These are phyloP conservation scores for Nasua narica DNA, from an alignment of 2,797 vertebrate genomes.

Conservation along the genomic window DNA sequence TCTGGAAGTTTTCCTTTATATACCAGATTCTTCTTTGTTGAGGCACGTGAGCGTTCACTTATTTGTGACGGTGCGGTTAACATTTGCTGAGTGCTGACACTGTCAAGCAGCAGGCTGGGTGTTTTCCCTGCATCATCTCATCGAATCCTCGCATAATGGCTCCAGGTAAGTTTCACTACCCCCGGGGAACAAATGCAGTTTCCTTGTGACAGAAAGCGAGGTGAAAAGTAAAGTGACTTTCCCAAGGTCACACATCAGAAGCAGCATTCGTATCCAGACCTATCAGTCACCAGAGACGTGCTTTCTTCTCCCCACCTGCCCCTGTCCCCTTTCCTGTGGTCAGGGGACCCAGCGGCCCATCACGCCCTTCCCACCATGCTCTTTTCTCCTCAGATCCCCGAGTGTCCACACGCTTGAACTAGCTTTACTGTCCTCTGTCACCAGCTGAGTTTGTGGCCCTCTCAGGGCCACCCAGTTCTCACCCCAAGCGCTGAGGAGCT, in stretches of 20 bases:
- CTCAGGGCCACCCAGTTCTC: background rate
- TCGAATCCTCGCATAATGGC: background rate
- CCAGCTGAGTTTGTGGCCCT: too few relatives aligned
- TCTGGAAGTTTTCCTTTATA: background rate
- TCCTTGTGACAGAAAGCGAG: background rate
- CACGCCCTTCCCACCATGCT: background rate
- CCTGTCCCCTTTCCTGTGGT: background rate
- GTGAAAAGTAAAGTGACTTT: background rate
- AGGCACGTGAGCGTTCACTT: background rate
- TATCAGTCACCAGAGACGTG: background rate
- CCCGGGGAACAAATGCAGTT: background rate
- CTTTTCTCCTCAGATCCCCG: background rate
- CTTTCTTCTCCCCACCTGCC: background rate
- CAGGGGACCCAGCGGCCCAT: background rate
- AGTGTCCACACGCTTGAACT: background rate
- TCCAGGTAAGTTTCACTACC: background rate
- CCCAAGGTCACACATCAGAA: background rate
- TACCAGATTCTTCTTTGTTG: background rate
- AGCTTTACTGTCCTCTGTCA: background rate
- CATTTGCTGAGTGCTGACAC: background rate
- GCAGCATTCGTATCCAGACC: background rate
- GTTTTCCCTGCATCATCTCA: background rate
- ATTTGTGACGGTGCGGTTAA: background rate
- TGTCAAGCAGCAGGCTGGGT: background rate
- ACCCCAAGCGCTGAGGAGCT: background rate